Base-by-base conservation (phyloP, 2,113 vertebrate genomes). In the Pelodiscus sinensis region DNA sequence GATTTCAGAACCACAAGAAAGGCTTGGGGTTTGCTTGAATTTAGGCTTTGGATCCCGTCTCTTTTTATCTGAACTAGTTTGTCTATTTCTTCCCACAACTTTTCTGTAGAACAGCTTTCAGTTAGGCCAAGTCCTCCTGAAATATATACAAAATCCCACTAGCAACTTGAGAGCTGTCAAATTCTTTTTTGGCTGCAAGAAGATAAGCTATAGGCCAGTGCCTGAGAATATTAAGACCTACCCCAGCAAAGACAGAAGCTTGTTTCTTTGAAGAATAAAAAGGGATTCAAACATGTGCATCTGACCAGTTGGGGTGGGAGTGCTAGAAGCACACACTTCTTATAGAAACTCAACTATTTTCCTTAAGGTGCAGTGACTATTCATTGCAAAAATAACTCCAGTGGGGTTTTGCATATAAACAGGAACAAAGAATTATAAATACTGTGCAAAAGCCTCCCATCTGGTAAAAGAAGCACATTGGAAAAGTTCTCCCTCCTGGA, bases 301-400 rank as follows among this genome's bases (percentile, higher is more conserved):
- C 82, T 88, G 93, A 82, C 77, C 77, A 96, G 90, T 50, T 85
- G 84, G 86, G 84, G 82, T 86, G 91, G 68, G 84, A 90, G 65
- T 92, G 90, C 71, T 65, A 27, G 57, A 82, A 88, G 84, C 38
- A 84, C 71, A 81, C 71, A 52, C 82, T 86, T 65, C 57, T 79
- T 88, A 13, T 8, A 90, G 84, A 90, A 94, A 94, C 82, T 94
- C 84, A 82, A 93, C 65, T 92, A 84, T 93, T 96, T 94, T 86
- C 83, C 84, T 93, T 91, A 85, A 86, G 91, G 21, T 84, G 18
- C 68, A 96, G 77, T 50, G 85, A 68, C 29, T 84, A 54, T 77
- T 88, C 6, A 54, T 90, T 82, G 11, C 57, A 91, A 38, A 92
- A 93, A 51, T 29, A 86, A 92, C 31, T 15, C 25, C 51, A 51